phyloP scores from a whole-genome alignment of 2,888 invertebrate species.

The Eledona agricola region DNA sequence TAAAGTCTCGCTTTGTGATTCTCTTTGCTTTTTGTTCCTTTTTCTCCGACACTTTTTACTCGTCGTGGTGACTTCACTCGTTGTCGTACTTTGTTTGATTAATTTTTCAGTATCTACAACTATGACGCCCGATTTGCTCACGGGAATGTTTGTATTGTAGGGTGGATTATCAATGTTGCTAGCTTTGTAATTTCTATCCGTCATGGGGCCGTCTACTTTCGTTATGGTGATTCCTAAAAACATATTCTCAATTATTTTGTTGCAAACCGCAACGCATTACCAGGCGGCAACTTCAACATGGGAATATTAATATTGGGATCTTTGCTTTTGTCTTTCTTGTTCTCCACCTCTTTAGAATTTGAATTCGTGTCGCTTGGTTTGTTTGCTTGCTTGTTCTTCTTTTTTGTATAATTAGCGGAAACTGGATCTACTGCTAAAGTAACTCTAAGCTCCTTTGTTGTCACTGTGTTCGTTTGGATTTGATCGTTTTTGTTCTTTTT shows the following conservation, averaged over 20 bases:
- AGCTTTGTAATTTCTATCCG: conserved; percentile 53
- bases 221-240: conserved; percentile 61
- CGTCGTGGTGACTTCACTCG: conserved; percentile 41
- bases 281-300: conserved; percentile 58
- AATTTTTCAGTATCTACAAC: conserved; percentile 70
- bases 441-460: conserved; percentile 54
- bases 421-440: conserved; percentile 51
- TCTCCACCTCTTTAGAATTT: conserved; percentile 31
- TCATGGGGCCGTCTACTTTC: conserved; percentile 62
- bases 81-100: conserved; percentile 51
- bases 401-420: conserved; percentile 19
- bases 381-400: conserved; percentile 29
- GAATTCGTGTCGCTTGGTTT: conserved; percentile 33
- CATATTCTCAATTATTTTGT: not conserved
- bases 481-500: conserved; percentile 44
- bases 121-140: conserved; percentile 67
- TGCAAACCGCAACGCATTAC: conserved; percentile 25
- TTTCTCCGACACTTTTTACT: conserved; percentile 66
- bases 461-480: conserved; percentile 36
- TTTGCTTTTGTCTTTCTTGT: conserved; percentile 42
- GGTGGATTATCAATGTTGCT: conserved; percentile 42
- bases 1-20: conserved; percentile 44
- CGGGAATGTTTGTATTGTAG: conserved; percentile 46
- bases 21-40: conserved; percentile 63
- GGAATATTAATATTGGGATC: conserved; percentile 54